Percentiles rank a stretch among this genome's conserved stretches.
These are phyloP conservation scores for Dicrostonyx torquatus DNA, from an alignment of 2,797 vertebrate species.

Conservation along the genomic window DNA sequence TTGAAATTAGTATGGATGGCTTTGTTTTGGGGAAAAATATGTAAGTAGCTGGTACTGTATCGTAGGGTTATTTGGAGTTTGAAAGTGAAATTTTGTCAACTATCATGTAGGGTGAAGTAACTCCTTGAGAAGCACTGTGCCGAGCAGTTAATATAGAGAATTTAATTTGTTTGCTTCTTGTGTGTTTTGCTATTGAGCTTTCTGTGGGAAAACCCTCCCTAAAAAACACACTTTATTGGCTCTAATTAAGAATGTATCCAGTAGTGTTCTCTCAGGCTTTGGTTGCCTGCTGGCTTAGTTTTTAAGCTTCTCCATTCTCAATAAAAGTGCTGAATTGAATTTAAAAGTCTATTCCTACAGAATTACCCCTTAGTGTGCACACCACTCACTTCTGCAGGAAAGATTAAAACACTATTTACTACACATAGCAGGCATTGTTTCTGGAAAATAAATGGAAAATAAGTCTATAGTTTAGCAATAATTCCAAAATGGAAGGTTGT, in stretches of 20 bases:
- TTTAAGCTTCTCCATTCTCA: conserved; percentile 72
- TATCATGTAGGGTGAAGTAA: conserved; percentile 63
- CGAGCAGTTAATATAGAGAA: conserved; percentile 74
- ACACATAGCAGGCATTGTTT: conserved; percentile 70
- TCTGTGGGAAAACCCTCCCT: conserved; percentile 72
- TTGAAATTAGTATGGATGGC: conserved; percentile 58
- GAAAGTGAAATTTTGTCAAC: conserved; percentile 72
- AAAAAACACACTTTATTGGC: conserved; percentile 80
- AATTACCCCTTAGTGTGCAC: conserved; percentile 74
- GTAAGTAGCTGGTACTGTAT: conserved; percentile 53
- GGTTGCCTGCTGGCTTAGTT: conserved; percentile 74
- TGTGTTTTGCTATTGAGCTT: conserved; percentile 72
- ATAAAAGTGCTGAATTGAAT: conserved; percentile 80
- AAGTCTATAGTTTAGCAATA: conserved; percentile 58
- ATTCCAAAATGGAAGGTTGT: conserved; percentile 70
- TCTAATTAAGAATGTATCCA: conserved; percentile 82
- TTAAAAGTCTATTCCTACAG: conserved; percentile 77
- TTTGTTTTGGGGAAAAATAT: conserved; percentile 60
- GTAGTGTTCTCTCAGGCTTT: conserved; percentile 79
- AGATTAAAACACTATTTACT: conserved; percentile 79
- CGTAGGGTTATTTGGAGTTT: conserved; percentile 66
- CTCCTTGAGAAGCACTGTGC: conserved; percentile 65
- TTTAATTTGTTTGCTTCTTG: conserved; percentile 79
- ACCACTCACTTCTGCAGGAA: conserved; percentile 72
- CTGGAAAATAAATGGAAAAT: conserved; percentile 73